These are phyloP conservation scores for Leptura quadrifasciata DNA, from an alignment of 2,888 invertebrate genomes.

Conservation along the genomic window DNA sequence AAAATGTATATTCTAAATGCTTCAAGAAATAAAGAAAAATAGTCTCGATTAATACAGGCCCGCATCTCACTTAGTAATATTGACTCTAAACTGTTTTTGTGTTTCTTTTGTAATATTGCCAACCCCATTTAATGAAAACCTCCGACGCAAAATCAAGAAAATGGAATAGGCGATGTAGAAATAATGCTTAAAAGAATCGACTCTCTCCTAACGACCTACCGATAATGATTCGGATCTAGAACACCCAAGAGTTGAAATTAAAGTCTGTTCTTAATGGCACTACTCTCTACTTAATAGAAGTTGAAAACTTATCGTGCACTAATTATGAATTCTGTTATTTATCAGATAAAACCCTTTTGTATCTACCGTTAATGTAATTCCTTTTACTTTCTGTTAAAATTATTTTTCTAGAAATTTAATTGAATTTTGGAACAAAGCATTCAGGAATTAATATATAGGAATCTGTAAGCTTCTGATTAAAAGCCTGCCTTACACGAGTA, in stretches of 20 bases:
- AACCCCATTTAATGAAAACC: constrained; percentile 32
- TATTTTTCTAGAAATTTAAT: no score
- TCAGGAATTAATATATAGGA: no score
- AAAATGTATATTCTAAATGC: neutral
- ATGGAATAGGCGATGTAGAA: constrained; percentile 53
- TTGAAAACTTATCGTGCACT: neutral
- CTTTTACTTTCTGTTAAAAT: no score
- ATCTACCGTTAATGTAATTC: no score
- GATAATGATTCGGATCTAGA: neutral
- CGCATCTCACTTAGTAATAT: neutral
- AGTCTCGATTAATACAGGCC: neutral
- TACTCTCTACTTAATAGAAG: constrained; percentile 22
- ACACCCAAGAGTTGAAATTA: constrained; percentile 32
- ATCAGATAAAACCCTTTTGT: neutral
- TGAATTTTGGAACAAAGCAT: no score
- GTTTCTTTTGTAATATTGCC: neutral
- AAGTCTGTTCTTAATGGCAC: constrained; percentile 19
- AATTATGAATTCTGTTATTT: neutral
- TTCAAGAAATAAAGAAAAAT: neutral
- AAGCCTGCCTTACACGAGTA: no score
- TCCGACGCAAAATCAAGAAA: constrained; percentile 41
- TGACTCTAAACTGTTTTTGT: neutral
- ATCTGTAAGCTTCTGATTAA: no score
- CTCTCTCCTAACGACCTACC: neutral
- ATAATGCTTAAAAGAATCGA: constrained; percentile 43